Conservation (phyloP, 1,140 invertebrate species). For the Macrotrachela quadricornifera region DNA sequence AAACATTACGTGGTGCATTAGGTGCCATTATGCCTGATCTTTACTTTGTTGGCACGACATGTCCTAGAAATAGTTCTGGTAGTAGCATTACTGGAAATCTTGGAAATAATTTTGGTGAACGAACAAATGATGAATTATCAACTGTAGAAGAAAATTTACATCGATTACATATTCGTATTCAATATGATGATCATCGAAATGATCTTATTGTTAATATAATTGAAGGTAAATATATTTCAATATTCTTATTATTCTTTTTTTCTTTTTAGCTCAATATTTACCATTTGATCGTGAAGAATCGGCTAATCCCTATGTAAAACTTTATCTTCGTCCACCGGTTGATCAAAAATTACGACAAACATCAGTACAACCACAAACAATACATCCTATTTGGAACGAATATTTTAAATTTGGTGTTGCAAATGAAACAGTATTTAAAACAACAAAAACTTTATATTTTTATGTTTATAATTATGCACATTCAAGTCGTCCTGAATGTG, state of each 20-base stretch:
- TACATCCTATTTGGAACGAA: conserved; percentile 40
- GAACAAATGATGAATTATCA: no score
- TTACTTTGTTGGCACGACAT: no score
- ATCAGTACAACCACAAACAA: conserved; percentile 33
- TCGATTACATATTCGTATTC: conserved; percentile 55
- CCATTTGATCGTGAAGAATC: conserved; percentile 57
- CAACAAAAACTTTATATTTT: no score
- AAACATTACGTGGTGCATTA: no score
- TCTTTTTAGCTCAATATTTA: conserved; percentile 49
- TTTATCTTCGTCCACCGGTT: conserved; percentile 51
- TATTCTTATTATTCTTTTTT: not conserved
- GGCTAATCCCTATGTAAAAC: conserved; percentile 59
- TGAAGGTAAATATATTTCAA: conserved; percentile 43
- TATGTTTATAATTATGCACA: no score
- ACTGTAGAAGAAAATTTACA: conserved; percentile 37
- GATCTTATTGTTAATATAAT: conserved; percentile 66
- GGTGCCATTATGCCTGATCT: no score
- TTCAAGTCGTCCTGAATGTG: no score
- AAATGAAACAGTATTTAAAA: conserved; percentile 11
- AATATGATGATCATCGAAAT: conserved; percentile 66
- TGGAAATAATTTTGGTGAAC: no score
- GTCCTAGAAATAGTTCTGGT: no score
- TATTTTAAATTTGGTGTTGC: not conserved
- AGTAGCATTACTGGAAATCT: no score
- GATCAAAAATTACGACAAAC: conserved; percentile 53